Percentiles rank a stretch among this genome's conserved stretches.
These are phyloP conservation scores for human (Homo sapiens) DNA, from an alignment of 2,113 vertebrate genomes.

Conservation along the genomic window GRCh38 chr1:37625001-37625500, in stretches of 20 bases:
- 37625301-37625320: neutral
- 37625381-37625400: neutral
- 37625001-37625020: neutral
- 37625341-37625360: neutral
- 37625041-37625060: neutral
- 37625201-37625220: neutral
- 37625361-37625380: rapidly evolving
- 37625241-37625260: neutral
- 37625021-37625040: conserved; percentile 11
- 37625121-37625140: neutral
- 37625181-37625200: neutral
- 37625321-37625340: neutral
- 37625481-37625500: neutral
- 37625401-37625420: neutral
- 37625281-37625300: neutral
- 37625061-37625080: neutral
- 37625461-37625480: neutral
- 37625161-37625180: neutral
- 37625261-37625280: neutral
- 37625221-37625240: neutral
- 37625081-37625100: neutral
- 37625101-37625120: neutral
- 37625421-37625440: neutral
- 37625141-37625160: neutral
- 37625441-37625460: neutral